phyloP scores from a whole-genome alignment of 2,888 invertebrate species.

The Melanotus villosus region DNA sequence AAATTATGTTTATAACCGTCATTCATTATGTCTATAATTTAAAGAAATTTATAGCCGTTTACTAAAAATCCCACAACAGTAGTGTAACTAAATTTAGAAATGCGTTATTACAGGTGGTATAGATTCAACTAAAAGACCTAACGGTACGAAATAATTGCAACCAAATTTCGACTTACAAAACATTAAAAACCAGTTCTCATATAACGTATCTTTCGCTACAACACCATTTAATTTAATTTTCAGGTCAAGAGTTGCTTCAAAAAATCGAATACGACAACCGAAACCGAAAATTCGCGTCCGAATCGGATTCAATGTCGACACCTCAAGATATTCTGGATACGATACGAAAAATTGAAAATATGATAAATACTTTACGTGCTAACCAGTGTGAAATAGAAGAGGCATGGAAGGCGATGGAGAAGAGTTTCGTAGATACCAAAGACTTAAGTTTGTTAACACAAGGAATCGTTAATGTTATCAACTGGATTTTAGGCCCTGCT shows the following conservation, averaged over 20 bases:
- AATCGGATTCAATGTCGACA: conserved; percentile 65
- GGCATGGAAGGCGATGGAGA: conserved; percentile 75
- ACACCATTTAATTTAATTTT: conserved; percentile 38
- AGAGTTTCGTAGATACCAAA: conserved; percentile 73
- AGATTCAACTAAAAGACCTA: background rate
- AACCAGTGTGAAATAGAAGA: conserved; percentile 75
- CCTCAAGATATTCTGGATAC: conserved; percentile 77
- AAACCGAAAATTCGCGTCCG: conserved; percentile 65
- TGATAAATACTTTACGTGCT: conserved; percentile 72
- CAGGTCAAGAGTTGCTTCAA: conserved; percentile 67
- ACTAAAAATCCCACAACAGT: too few species aligned
- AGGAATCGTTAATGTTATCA: conserved; percentile 79
- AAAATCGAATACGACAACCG: conserved; percentile 67
- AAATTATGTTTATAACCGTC: too few species aligned
- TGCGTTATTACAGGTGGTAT: too few species aligned
- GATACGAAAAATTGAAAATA: conserved; percentile 72
- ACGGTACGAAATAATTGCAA: conserved; percentile 16
- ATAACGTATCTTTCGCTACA: too few species aligned
- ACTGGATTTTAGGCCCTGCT: conserved; percentile 84
- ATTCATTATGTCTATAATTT: too few species aligned
- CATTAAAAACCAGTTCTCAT: conserved; percentile 28
- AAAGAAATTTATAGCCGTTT: too few species aligned
- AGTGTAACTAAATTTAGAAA: too few species aligned
- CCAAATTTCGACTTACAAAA: conserved; percentile 5
- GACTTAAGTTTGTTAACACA: conserved; percentile 75